Base-by-base conservation (phyloP, 2,797 vertebrate species). In the Hydrocynus forskahlii region DNA sequence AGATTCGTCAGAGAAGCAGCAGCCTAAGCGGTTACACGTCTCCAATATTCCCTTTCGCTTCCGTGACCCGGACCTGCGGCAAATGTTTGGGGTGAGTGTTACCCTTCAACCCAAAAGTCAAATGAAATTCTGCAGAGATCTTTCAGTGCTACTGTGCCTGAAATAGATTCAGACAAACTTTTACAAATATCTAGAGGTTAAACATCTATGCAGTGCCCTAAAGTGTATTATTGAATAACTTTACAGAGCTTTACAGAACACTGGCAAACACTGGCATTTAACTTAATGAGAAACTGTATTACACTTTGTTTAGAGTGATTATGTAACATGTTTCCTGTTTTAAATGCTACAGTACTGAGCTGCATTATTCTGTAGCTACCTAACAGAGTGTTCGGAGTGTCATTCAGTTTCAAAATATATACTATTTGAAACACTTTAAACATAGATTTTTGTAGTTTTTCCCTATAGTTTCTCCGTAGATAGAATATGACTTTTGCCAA, bases 41-140 rank as follows among this genome's bases (percentile, higher is more conserved):
- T 99, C 97, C 94, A 99, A 98, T 95, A 99, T 99, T 94, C 97
- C 97, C 93, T 99, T 99, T 92, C 96, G 97, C 88, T 98, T 99
- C 95, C 95, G 97, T 92, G 97, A 99, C 93, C 97, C 97, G 0
- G 97, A 99, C 92, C 93, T 99, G 83, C 95, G 97, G 94, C 97
- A 99, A 96, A 99, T 99, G 97, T 99, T 99, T 55, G 97, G 97
- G 95, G 97, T 98, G 93, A 97, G 97, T 94, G 43, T 72, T 29
- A 45, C 52, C 4, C 50, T 50, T 71, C n/a, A n/a, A 29, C 76
- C 29, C 76, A 62, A 74, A 67, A 29, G 19, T 70, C 40, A n/a
- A 7, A 1, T 35, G 50, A 40, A 35, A 17, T 25, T 13, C 67
- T 25, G 1, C 1, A 29, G 9, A 70, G 13, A 29, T n/a, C 48